A percentile compares a stretch with the other conserved stretches of the same genome.
Conservation (phyloP, 2,888 invertebrate genomes). For the Cepaea hortensis region DNA sequence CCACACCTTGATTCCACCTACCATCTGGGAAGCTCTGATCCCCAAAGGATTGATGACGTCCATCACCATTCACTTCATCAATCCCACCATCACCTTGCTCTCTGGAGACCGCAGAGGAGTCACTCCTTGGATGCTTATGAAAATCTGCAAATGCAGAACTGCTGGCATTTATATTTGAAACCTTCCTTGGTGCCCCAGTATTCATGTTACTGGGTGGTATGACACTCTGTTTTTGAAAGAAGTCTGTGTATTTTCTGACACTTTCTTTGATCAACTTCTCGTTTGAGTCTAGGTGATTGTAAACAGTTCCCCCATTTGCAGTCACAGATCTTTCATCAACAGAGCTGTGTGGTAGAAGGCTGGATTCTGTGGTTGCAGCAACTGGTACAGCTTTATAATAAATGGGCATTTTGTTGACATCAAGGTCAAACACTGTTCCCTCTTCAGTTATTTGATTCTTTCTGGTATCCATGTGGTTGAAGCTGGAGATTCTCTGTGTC, state of each 20-base stretch:
- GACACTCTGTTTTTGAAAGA: conserved; percentile 35
- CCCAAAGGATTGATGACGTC: too few species aligned
- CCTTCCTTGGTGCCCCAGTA: not conserved
- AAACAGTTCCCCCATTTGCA: not conserved
- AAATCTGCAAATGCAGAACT: conserved; percentile 15
- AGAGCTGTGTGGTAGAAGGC: not conserved
- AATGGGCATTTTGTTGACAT: not conserved
- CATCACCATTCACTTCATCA: too few species aligned
- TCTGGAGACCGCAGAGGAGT: not conserved
- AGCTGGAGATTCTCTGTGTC: not conserved
- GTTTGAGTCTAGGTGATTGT: not conserved
- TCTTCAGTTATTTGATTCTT: not conserved
- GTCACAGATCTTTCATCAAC: not conserved
- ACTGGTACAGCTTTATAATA: conserved; percentile 40
- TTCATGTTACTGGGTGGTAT: conserved; percentile 34
- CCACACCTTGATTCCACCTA: too few species aligned
- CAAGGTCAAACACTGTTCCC: not conserved
- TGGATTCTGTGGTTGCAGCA: not conserved
- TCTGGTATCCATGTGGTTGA: not conserved
- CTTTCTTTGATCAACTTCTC: not conserved
- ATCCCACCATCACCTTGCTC: too few species aligned
- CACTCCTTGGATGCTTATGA: not conserved
- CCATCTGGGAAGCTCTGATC: too few species aligned
- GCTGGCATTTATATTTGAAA: not conserved
- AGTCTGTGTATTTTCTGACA: conserved; percentile 28